Conservation (phyloP, 2,113 vertebrate species). For the Microcebus jonahi region DNA sequence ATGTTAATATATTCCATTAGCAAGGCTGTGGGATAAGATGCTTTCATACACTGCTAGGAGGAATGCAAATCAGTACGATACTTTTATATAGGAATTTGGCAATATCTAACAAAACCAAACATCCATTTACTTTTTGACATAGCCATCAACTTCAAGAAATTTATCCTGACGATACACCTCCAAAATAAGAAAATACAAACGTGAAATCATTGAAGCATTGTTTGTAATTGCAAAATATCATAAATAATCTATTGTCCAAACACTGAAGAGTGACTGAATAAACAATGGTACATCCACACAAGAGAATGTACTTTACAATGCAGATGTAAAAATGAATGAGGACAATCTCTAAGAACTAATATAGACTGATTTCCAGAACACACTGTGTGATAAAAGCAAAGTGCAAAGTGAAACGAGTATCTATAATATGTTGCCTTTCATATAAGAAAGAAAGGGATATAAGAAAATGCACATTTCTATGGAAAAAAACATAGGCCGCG, state of each 20-base stretch:
- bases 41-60: neutral
- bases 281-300: neutral
- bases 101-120: neutral
- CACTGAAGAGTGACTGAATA: neutral
- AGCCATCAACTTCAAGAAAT: neutral
- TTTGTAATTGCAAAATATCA: neutral
- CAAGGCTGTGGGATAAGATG: neutral
- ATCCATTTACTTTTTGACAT: slow-evolving; percentile 14
- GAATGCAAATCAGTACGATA: neutral
- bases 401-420: neutral
- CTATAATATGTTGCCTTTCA: neutral
- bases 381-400: neutral
- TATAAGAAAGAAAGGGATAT: neutral
- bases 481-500: neutral
- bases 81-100: neutral
- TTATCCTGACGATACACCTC: neutral
- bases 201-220: neutral
- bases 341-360: neutral
- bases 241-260: neutral
- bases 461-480: neutral
- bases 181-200: slow-evolving; percentile 3
- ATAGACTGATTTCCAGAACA: neutral
- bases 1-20: neutral
- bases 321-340: neutral
- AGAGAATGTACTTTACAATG: neutral